Evolutionary conservation across 1,140 invertebrate species (phyloP).

Genomic region (Bacillus rossius): DNA sequence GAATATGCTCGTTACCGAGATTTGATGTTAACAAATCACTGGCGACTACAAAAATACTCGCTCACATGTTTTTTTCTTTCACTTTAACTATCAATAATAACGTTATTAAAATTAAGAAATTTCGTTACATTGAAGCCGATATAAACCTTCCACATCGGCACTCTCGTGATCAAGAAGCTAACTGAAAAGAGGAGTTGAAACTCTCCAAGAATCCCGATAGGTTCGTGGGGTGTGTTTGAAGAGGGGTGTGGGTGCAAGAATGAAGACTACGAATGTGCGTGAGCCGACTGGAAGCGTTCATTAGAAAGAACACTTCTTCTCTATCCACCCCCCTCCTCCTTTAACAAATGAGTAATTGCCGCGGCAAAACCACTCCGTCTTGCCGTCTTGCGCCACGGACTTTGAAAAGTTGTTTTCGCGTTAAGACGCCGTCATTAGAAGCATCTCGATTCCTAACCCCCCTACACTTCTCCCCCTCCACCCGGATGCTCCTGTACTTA

Average conservation of each 20-base stretch:
- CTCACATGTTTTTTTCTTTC: too few relatives aligned
- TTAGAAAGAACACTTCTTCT: slow-evolving; percentile 18
- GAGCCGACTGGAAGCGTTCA: slow-evolving; percentile 1
- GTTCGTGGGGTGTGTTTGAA: background rate
- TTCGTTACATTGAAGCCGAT: too few relatives aligned
- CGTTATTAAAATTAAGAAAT: too few relatives aligned
- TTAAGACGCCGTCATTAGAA: slow-evolving; percentile 10
- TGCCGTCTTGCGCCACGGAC: background rate
- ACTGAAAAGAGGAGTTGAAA: too few relatives aligned
- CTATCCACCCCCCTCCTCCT: too few relatives aligned
- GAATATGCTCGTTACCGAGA: too few relatives aligned
- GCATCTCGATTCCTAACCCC: slow-evolving; percentile 6
- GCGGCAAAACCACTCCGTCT: slow-evolving; percentile 5
- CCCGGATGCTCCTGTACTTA: background rate
- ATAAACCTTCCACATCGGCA: too few relatives aligned
- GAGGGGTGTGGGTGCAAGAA: background rate
- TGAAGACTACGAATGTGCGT: background rate
- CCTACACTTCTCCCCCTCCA: background rate
- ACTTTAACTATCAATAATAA: too few relatives aligned
- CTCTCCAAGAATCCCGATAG: too few relatives aligned
- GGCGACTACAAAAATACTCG: too few relatives aligned
- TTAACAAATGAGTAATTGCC: slow-evolving; percentile 18
- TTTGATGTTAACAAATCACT: too few relatives aligned
- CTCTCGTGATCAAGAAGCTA: too few relatives aligned
- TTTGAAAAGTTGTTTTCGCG: slow-evolving; percentile 14